Base-by-base conservation (phyloP, 2,888 invertebrate genomes). In the Tenthredo distinguenda region DNA sequence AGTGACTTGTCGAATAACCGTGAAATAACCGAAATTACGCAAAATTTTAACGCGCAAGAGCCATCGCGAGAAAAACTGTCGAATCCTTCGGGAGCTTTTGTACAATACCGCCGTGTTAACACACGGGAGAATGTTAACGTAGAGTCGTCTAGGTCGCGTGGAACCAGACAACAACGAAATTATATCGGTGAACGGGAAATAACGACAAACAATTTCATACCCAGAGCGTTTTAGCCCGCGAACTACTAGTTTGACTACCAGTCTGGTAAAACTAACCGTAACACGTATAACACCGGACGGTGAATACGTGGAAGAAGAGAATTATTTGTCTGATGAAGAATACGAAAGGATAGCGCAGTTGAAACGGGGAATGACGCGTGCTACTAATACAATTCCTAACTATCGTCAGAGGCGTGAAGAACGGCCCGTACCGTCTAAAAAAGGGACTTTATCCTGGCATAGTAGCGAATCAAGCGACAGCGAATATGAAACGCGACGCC, bases 391-490 rank as follows among this genome's bases (percentile, higher is more conserved):
- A n/a, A 7, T 18, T 15, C 18, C 76, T 12, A 21, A 76, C 7
- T n/a, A 43, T 21, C 47, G 26, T 9, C 21, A 43, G 15, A 47
- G 68, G 15, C 62, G 68, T 10, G 76, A 62, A 6, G 47, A 74
- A 34, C 83, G 26, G 26, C 15, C 76, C 7, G 31, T 26, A 74
- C 10, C 62, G 55, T 12, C 58, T 10, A 50, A 84, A n/a, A 65
- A 77, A 40, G 84, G 84, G 3, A 84, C 68, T 9, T 18, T 86
- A 31, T 77, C 84, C 6, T 40, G 86, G 77, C 76, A 65, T 7
- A 84, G 77, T 31, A 50, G 65, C 34, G 84, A 84, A 26, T 68
- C 77, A 6, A 86, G 86, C n/a, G 85, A 84, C 18, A 86, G 65
- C 50, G 86, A 86, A 12, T 55, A 58, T 18, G 58, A 55, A 31